phyloP scores from a whole-genome alignment of 2,888 invertebrate genomes.

The Pollenia griseotomentosa region DNA sequence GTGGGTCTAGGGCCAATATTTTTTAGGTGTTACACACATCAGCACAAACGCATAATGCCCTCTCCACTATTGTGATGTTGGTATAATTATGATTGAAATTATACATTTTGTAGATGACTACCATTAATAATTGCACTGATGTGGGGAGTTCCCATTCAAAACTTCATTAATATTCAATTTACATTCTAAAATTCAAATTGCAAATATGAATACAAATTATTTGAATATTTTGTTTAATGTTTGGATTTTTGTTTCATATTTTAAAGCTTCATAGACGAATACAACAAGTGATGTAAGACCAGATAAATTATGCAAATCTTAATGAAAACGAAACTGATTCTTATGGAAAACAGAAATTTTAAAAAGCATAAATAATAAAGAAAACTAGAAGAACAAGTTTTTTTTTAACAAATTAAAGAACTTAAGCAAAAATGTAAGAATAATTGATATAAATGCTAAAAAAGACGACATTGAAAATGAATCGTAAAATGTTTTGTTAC shows the following conservation, averaged over 20 bases:
- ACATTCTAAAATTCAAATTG: constrained; percentile 34
- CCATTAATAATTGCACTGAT: constrained; percentile 21
- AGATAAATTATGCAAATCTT: constrained; percentile 32
- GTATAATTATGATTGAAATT: background rate
- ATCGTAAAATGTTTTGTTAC: too few species aligned
- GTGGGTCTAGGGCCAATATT: too few species aligned
- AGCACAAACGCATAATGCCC: too few species aligned
- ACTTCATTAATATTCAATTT: constrained; percentile 16
- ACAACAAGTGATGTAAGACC: constrained; percentile 17
- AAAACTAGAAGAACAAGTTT: constrained; percentile 21
- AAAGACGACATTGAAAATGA: too few species aligned
- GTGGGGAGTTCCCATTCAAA: background rate
- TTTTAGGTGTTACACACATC: too few species aligned
- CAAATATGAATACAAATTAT: background rate
- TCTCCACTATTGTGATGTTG: too few species aligned
- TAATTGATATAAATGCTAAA: too few species aligned
- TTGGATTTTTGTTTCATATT: background rate
- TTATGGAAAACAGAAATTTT: constrained; percentile 12
- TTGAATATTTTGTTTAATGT: background rate
- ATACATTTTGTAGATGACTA: constrained; percentile 1
- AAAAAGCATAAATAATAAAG: background rate
- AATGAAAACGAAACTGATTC: background rate
- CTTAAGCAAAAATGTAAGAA: too few species aligned
- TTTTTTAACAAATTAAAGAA: background rate
- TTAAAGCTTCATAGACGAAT: background rate